Conservation (phyloP, 2,113 vertebrate genomes). For the Laticauda laticaudata region DNA sequence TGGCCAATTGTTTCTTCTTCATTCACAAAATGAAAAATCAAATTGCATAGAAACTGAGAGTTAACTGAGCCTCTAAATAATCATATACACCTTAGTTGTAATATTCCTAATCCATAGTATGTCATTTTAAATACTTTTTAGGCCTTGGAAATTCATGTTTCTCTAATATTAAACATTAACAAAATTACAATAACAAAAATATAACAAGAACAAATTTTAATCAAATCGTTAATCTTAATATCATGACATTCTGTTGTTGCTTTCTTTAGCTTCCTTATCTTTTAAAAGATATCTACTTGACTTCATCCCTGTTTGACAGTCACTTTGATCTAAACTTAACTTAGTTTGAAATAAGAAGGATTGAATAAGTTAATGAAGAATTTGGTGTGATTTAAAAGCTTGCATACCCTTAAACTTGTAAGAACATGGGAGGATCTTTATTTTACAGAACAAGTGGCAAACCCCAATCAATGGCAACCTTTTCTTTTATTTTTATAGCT, state of each 20-base stretch:
- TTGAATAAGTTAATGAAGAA: background rate
- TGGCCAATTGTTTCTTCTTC: background rate
- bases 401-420: background rate
- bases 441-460: background rate
- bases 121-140: background rate
- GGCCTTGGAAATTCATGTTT: background rate
- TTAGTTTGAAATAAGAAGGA: background rate
- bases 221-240: background rate
- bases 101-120: background rate
- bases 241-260: background rate
- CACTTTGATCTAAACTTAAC: too few relatives aligned
- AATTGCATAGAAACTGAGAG: constrained; percentile 19
- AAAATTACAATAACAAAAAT: background rate
- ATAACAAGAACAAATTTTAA: background rate
- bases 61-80: background rate
- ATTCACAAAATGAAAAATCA: background rate
- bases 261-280: background rate
- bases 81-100: background rate
- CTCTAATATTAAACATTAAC: background rate
- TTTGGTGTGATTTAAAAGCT: background rate
- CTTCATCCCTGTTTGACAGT: background rate
- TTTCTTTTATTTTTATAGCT: background rate
- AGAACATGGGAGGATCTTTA: background rate
- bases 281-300: constrained; percentile 12
- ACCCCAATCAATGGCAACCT: background rate